A percentile compares a stretch with the other conserved stretches of the same genome.
phyloP scores from a whole-genome alignment of 2,113 vertebrate genomes.

The Rattus norvegicus region DNA sequence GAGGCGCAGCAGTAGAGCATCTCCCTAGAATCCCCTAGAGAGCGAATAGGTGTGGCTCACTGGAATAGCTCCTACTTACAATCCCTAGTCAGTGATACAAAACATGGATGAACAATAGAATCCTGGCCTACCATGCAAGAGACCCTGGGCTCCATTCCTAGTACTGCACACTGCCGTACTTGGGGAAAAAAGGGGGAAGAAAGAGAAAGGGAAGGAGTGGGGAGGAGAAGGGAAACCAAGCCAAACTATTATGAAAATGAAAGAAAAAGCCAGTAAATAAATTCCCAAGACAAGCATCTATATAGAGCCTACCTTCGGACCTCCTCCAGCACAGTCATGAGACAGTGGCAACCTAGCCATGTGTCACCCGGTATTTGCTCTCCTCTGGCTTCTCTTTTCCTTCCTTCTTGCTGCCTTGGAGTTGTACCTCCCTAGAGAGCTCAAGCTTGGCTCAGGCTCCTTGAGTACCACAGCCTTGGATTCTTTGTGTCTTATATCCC shows the following conservation, averaged over 20 bases:
- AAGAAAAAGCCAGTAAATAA: not conserved
- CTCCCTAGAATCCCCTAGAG: not conserved
- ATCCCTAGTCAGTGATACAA: not conserved
- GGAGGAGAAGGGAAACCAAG: not conserved
- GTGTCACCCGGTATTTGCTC: not conserved
- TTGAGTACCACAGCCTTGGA: not conserved
- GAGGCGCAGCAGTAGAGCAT: not conserved
- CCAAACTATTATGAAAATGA: not conserved
- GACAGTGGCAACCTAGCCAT: not conserved
- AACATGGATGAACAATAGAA: not conserved
- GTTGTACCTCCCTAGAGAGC: not conserved
- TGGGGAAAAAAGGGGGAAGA: not conserved
- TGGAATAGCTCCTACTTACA: not conserved
- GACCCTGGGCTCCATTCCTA: not conserved
- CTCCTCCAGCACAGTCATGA: not conserved
- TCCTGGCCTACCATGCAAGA: not conserved
- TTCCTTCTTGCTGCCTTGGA: not conserved
- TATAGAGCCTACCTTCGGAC: not conserved
- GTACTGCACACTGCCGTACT: not conserved
- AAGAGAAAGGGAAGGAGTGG: no score
- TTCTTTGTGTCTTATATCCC: not conserved
- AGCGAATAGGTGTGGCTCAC: not conserved
- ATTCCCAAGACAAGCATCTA: not conserved
- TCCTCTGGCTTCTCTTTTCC: not conserved
- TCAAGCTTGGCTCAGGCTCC: not conserved